Percentiles rank a stretch among this genome's conserved stretches.
phyloP scores from a whole-genome alignment of 2,888 invertebrate species.

The Melieria omissa region DNA sequence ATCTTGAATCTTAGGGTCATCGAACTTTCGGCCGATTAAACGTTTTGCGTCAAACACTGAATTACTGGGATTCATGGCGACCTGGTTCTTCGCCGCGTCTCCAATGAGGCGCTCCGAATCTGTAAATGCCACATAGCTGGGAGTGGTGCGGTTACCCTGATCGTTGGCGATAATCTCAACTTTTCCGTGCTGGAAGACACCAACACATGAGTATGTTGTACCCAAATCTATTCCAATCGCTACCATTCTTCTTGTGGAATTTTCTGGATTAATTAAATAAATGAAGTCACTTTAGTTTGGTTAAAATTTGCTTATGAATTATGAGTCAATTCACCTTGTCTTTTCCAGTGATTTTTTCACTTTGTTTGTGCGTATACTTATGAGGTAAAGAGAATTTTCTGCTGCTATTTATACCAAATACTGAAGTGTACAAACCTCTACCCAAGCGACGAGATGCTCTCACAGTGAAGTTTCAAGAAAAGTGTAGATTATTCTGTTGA shows the following conservation, averaged over 20 bases:
- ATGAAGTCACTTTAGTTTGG: not conserved
- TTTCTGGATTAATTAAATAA: not conserved
- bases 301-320: not conserved
- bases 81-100: constrained; percentile 86
- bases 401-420: no score
- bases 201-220: constrained; percentile 46
- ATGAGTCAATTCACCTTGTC: no score
- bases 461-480: no score
- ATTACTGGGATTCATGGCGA: constrained; percentile 88
- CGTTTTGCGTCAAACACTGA: constrained; percentile 94
- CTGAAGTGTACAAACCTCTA: no score
- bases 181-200: constrained; percentile 39
- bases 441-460: no score
- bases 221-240: constrained; percentile 72
- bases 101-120: constrained; percentile 80
- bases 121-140: constrained; percentile 77
- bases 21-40: constrained; percentile 90
- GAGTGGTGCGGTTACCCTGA: constrained; percentile 66
- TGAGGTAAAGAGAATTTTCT: no score
- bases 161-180: constrained; percentile 30
- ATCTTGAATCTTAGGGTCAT: constrained; percentile 86
- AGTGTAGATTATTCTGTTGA: no score
- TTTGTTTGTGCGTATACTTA: no score
- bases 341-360: no score
- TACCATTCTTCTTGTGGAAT: constrained; percentile 62